Base-by-base conservation (phyloP, 2,797 vertebrate species). In the Lepilemur septentrionalis region DNA sequence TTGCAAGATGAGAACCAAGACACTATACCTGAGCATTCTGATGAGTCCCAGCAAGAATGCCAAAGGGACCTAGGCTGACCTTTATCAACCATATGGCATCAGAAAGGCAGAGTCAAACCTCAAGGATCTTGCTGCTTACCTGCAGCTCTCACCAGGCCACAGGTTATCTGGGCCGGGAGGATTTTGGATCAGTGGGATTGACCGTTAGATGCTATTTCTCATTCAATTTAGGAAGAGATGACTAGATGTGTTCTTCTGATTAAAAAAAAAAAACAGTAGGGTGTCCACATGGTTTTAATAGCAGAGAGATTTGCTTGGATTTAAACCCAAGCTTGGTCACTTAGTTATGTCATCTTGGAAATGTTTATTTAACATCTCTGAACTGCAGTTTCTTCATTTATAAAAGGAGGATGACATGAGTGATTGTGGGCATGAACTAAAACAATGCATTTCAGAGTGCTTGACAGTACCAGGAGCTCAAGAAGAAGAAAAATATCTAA, bases 341-440 rank as follows among this genome's bases (percentile, higher is more conserved):
- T 85, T 69, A 76, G 59, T 32, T 65, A 43, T 67, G 28, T 76
- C 78, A 65, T 76, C 22, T 91, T 55, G 41, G 38, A 67, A 65
- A 55, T 88, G 52, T 76, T 94, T 89, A 57, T 69, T 75, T 72
- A 82, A 93, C 50, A 70, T 83, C 46, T 81, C 76, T n/a, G 48
- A 84, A 65, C 38, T 8, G 25, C 12, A 57, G 50, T 46, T 70
- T 84, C 70, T 76, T 72, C 30, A 76, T 84, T 96, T 80, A 43
- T 86, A 61, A 94, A 85, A 59, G 4, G 83, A 94, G 9, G 46
- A 75, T 22, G 35, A 41, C 9, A 12, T 12, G 23, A 70, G 13
- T 75, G 61, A 55, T 43, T 63, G 20, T 59, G 78, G 25, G 23
- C 46, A 30, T 69, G 70, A 80, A 88, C 48, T 93, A 73, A 87